A percentile compares a stretch with the other conserved stretches of the same genome.
These are phyloP conservation scores for Neoitamus cyanurus DNA, from an alignment of 2,888 invertebrate species.

Conservation along the genomic window DNA sequence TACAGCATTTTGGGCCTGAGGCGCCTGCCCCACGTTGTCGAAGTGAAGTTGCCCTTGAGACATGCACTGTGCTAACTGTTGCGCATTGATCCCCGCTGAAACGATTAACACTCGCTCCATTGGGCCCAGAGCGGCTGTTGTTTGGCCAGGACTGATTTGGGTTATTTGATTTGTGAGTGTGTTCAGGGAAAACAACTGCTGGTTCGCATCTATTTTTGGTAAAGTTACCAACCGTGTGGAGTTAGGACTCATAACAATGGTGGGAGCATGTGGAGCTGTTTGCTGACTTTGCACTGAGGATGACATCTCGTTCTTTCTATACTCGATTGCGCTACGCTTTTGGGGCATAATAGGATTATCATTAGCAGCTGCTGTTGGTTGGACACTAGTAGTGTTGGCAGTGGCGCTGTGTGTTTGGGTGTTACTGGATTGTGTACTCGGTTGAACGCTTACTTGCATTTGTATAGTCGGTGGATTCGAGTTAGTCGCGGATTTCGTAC, in stretches of 20 bases:
- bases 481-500: neutral
- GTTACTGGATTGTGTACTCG: conserved; percentile 52
- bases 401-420: conserved; percentile 45
- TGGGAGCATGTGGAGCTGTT: conserved; percentile 43
- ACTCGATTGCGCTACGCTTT: conserved; percentile 10
- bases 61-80: conserved; percentile 65
- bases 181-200: conserved; percentile 65
- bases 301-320: conserved; percentile 3
- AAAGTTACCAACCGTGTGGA: conserved; percentile 63
- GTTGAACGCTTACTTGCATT: conserved; percentile 24
- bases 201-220: conserved; percentile 64
- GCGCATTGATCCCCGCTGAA: conserved; percentile 66
- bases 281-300: conserved; percentile 52
- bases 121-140: conserved; percentile 65
- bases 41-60: conserved; percentile 66
- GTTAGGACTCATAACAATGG: conserved; percentile 54
- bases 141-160: conserved; percentile 64
- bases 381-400: conserved; percentile 38
- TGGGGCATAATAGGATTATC: conserved; percentile 31
- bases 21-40: conserved; percentile 62
- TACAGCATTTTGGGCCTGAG: conserved; percentile 55
- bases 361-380: neutral
- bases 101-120: conserved; percentile 65
- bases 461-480: conserved; percentile 12
- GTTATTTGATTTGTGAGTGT: conserved; percentile 67